Percentiles rank a stretch among this genome's conserved stretches.
These are phyloP conservation scores for Tyria jacobaeae DNA, from an alignment of 2,888 invertebrate genomes.

Conservation along the genomic window DNA sequence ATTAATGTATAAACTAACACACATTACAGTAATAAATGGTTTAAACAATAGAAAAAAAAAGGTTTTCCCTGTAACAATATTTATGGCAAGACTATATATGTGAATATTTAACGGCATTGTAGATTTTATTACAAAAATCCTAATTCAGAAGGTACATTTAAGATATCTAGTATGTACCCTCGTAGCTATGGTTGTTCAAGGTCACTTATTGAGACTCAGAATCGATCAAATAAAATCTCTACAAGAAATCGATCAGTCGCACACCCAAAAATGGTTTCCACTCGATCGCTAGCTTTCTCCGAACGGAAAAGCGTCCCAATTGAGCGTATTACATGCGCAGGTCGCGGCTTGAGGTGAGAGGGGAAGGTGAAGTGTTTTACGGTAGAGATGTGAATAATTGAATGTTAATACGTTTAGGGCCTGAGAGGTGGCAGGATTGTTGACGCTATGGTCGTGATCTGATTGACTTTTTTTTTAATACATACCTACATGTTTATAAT, in stretches of 20 bases:
- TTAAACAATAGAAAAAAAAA: too few species aligned
- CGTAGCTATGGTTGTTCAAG: too few species aligned
- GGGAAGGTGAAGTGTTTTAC: conserved; percentile 37
- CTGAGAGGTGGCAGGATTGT: conserved; percentile 57
- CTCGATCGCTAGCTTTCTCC: conserved; percentile 75
- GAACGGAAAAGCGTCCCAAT: conserved; percentile 76
- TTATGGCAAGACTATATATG: too few species aligned
- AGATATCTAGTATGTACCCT: conserved; percentile 10
- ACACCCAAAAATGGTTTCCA: conserved; percentile 65
- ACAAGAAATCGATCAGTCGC: conserved; percentile 51
- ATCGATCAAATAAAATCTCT: conserved; percentile 37
- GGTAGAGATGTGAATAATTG: conserved; percentile 58
- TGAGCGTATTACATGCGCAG: conserved; percentile 59
- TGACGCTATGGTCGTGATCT: conserved; percentile 42
- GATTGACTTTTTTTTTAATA: conserved; percentile 17
- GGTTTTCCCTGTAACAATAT: too few species aligned
- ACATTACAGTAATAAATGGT: too few species aligned
- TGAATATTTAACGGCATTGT: too few species aligned
- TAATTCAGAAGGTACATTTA: too few species aligned
- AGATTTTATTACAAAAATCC: too few species aligned
- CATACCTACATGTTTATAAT: background rate
- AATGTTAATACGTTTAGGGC: conserved; percentile 55
- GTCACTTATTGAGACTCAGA: conserved; percentile 10
- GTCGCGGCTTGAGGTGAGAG: conserved; percentile 30
- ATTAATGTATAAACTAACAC: too few species aligned